phyloP scores from a whole-genome alignment of 1,140 invertebrate species.

The Tribolium madens region DNA sequence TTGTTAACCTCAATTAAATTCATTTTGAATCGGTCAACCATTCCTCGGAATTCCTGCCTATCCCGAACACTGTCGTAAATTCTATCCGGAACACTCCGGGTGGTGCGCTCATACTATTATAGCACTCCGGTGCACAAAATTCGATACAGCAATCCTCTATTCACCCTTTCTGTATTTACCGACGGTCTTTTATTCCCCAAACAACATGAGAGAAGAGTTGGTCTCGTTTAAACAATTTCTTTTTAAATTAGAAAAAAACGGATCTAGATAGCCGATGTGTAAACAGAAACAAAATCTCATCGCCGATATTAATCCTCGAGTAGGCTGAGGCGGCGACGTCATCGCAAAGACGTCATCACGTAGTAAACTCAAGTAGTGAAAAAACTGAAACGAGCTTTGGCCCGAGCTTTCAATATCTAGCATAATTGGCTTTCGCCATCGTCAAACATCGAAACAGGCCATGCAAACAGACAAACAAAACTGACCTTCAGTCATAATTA shows the following conservation, averaged over 20 bases:
- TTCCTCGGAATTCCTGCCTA: not conserved
- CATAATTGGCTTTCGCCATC: not conserved
- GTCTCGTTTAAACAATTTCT: too few species aligned
- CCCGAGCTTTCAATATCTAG: not conserved
- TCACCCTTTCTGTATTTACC: not conserved
- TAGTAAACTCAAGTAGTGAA: conserved; percentile 5
- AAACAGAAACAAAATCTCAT: conserved; percentile 2
- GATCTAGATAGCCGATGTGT: not conserved
- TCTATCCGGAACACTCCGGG: not conserved
- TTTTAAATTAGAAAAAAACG: not conserved
- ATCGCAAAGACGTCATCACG: conserved; percentile 23
- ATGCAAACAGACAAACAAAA: conserved; percentile 47
- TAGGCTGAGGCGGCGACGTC: not conserved
- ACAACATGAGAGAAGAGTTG: too few species aligned
- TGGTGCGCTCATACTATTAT: not conserved
- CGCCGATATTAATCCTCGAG: not conserved
- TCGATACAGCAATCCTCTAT: not conserved
- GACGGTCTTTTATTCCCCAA: too few species aligned
- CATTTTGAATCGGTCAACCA: conserved; percentile 8
- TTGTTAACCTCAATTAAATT: conserved; percentile 21
- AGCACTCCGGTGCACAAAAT: not conserved
- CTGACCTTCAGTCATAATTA: conserved; percentile 53
- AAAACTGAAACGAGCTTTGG: not conserved
- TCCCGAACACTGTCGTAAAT: not conserved
- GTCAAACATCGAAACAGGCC: conserved; percentile 25